Conservation (phyloP, 2,797 vertebrate genomes). For the Octomys mimax region DNA sequence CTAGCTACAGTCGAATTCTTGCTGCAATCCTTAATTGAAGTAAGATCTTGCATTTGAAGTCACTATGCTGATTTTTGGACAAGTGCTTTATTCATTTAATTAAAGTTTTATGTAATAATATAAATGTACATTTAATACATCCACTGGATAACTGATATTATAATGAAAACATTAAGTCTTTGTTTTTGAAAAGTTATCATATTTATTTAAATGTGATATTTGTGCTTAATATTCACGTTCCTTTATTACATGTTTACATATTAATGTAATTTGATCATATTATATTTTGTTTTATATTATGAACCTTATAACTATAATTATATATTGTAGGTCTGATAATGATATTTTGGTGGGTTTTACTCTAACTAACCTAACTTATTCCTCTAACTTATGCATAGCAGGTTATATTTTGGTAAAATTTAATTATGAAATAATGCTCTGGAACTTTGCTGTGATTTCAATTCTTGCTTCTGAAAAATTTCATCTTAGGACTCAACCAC, state of each 20-base stretch:
- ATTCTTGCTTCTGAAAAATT: background rate
- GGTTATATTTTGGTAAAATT: background rate
- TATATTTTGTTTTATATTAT: background rate
- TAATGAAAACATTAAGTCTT: background rate
- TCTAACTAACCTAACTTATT: too few relatives aligned
- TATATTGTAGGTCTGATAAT: background rate
- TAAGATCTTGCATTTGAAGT: background rate
- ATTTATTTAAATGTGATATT: background rate
- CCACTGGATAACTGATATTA: background rate
- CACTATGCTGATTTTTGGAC: background rate
- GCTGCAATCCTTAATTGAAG: background rate
- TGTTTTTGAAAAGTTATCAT: background rate
- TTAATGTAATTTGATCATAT: background rate
- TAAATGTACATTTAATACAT: background rate
- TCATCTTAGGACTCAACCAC: background rate
- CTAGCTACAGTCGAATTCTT: background rate
- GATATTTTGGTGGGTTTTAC: background rate
- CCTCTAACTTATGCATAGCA: background rate
- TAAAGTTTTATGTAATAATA: background rate
- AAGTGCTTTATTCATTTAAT: background rate
- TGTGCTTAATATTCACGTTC: too few relatives aligned
- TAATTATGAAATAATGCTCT: background rate
- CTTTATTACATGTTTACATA: too few relatives aligned
- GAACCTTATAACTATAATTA: background rate
- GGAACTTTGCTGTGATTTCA: background rate